Base-by-base conservation (phyloP, 2,888 invertebrate species). In the Drosophila macrospina region DNA sequence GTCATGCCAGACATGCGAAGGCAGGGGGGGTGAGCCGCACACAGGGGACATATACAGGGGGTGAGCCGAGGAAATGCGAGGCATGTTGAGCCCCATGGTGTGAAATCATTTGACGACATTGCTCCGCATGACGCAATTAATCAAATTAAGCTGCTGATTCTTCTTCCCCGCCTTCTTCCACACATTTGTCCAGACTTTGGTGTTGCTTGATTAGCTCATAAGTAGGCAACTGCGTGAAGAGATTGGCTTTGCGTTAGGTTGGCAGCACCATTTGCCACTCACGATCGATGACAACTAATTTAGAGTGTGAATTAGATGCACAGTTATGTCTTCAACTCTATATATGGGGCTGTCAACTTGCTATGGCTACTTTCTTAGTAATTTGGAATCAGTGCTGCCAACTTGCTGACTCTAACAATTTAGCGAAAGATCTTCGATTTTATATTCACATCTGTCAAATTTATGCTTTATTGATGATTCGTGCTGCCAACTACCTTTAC, bases 51-150 rank as follows among this genome's bases (percentile, higher is more conserved):
- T 39, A 26, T 30, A n/a, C 24, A 20, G 16, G 44, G 10, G 26
- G 47, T 10, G 13, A 7, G 4, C 13, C 16, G 15, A 11, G 34
- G 26, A n/a, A 15, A 37, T 24, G 24, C 4, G 20, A 34, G 34
- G 13, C 13, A 16, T 44, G 8, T 30, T 48, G 47, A 52, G 37
- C 41, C 41, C 45, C 72, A 57, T 74, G 80, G 83, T 88, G 88
- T 80, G 81, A 86, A 83, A 86, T 79, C 84, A 88, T 88, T 88
- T 81, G 80, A 80, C 77, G 77, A 80, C 78, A 63, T 64, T 66
- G 78, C 78, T 81, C 80, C 56, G 77, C 83, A 81, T 86, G 89
- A 88, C 88, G 86, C 77, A 89, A 88, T 89, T 88, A 86, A 88
- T 86, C 84, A 86, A 89, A 88, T 86, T 89, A 89, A 77, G 71